Evolutionary conservation across 2,797 vertebrate genomes (phyloP).

Genomic region (Aselliscus stoliczkanus): DNA sequence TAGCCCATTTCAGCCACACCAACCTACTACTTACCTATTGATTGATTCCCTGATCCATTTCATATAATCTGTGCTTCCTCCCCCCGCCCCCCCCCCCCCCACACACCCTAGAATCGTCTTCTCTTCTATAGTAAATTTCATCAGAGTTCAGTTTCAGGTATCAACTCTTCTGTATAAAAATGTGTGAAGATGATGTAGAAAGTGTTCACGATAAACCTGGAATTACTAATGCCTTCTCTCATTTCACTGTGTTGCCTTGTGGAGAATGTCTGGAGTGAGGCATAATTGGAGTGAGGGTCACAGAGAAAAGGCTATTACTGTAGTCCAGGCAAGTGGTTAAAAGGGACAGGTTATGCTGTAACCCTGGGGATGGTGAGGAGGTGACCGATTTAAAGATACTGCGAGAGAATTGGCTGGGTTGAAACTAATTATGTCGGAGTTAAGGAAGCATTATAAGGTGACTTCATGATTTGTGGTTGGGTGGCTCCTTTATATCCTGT

Average conservation of each 20-base stretch:
- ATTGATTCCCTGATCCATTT: not conserved
- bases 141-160: not conserved
- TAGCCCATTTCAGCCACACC: not conserved
- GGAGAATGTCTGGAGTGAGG: not conserved
- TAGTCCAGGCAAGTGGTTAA: not conserved
- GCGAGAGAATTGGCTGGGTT: not conserved
- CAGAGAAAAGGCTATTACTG: not conserved
- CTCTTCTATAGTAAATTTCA: not conserved
- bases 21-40: not conserved
- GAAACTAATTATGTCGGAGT: not conserved
- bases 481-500: not conserved
- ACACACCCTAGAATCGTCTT: not conserved
- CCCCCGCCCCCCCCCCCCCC: fast-evolving
- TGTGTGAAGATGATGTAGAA: not conserved
- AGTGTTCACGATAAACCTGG: not conserved
- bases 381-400: not conserved
- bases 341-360: not conserved
- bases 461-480: not conserved
- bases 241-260: not conserved
- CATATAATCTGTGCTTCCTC: not conserved
- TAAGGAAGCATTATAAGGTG: slow-evolving; percentile 4
- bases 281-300: not conserved
- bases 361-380: not conserved
- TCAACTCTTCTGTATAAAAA: not conserved
- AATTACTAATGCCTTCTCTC: not conserved